Evolutionary conservation across 2,888 invertebrate species (phyloP).

Genomic region (Mimumesa dahlbomi): DNA sequence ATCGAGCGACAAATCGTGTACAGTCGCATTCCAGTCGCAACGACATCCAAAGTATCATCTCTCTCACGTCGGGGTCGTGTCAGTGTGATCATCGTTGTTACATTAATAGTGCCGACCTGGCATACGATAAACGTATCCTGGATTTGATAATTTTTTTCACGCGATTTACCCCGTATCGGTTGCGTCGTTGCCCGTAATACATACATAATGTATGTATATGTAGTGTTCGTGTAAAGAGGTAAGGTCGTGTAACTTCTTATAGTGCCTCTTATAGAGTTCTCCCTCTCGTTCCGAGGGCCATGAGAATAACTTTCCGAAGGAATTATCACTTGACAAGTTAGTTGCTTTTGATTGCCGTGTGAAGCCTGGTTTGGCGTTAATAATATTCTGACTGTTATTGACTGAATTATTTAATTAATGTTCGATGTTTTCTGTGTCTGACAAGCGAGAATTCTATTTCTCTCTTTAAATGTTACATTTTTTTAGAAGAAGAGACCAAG

Average conservation of each 20-base stretch:
- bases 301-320: background rate
- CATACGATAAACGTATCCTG: conserved; percentile 37
- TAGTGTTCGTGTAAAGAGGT: too few relatives aligned
- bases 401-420: too few relatives aligned
- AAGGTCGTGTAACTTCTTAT: conserved; percentile 21
- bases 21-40: conserved; percentile 24
- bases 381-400: too few relatives aligned
- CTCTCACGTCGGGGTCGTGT: conserved; percentile 49
- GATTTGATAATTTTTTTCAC: conserved; percentile 31
- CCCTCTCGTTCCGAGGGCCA: background rate
- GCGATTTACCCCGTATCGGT: background rate
- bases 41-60: conserved; percentile 36
- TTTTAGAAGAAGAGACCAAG: too few relatives aligned
- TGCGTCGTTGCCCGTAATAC: background rate
- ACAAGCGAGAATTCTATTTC: too few relatives aligned
- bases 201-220: too few relatives aligned
- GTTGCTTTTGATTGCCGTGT: too few relatives aligned
- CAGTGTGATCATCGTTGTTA: conserved; percentile 37
- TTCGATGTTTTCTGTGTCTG: too few relatives aligned
- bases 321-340: background rate
- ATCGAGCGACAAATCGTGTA: conserved; percentile 11
- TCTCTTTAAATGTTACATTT: too few relatives aligned
- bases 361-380: too few relatives aligned
- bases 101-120: conserved; percentile 45
- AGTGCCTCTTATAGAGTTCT: background rate